Conservation (phyloP, 2,888 invertebrate genomes). For the Cenopis cana region DNA sequence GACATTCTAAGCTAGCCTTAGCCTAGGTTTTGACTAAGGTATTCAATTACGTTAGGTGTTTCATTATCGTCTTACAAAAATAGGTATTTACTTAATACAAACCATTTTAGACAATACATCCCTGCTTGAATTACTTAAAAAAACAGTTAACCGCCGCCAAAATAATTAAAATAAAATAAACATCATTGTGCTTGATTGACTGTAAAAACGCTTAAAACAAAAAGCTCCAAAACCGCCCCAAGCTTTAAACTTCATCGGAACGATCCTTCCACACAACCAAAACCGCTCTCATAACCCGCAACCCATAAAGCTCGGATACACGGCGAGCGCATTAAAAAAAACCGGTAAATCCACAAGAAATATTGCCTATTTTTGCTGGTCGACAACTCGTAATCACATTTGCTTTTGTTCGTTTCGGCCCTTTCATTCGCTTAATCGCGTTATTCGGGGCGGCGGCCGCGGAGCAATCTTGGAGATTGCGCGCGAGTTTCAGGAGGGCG, state of each 20-base stretch:
- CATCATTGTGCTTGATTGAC: neutral
- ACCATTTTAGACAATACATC: too few relatives aligned
- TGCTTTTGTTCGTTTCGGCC: conserved; percentile 82
- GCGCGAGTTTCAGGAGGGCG: conserved; percentile 53
- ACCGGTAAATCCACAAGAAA: conserved; percentile 70
- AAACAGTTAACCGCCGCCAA: too few relatives aligned
- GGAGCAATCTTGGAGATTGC: conserved; percentile 62
- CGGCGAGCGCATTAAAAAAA: conserved; percentile 51
- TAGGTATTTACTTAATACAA: too few relatives aligned
- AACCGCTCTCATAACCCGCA: conserved; percentile 1
- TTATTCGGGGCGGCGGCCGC: conserved; percentile 76
- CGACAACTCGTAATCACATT: conserved; percentile 82
- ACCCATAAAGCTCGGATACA: conserved; percentile 12
- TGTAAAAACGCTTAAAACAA: neutral
- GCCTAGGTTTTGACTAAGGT: too few relatives aligned
- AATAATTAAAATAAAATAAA: too few relatives aligned
- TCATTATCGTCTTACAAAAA: too few relatives aligned
- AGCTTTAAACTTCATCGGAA: neutral
- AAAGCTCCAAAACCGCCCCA: neutral
- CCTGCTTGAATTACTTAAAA: too few relatives aligned
- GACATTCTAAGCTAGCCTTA: too few relatives aligned
- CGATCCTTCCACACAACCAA: conserved; percentile 1
- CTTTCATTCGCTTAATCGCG: conserved; percentile 83
- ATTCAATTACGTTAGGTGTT: too few relatives aligned
- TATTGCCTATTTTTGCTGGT: conserved; percentile 81